Evolutionary conservation across 2,797 vertebrate genomes (phyloP), one percentile per base, ranked within the genome.

Genomic region (Meda fulgida): DNA sequence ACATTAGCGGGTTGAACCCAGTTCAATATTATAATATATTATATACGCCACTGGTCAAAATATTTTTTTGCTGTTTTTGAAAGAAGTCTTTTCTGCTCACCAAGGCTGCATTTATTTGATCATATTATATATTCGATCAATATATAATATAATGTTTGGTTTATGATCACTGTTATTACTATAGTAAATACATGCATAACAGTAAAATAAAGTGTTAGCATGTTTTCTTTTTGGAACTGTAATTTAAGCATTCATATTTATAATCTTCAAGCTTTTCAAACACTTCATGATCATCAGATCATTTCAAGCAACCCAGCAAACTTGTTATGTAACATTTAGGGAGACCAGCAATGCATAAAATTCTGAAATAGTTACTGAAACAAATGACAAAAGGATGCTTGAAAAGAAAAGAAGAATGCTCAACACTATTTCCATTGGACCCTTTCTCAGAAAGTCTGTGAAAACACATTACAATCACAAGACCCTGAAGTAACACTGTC

Each of bases 1-100:
- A 60, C 65, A 87, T 87, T 80, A 80, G 36, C 51, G 51, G 69
- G 71, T 77, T 81, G 31, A 72, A 53, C 70, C n/a, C 23, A 31
- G 31, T 31, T 31, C 31, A 31, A 31, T 31, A 31, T 31, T 31
- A 31, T 31, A 31, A 31, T 31, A 31, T 31, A 9, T 48, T 48
- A 21, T 11, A 31, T 18, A 78, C 36, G 31, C 58, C 46, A 4
- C 9, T 0, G 23, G 36, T 60, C 7, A 26, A 60, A 11, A 6
- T 5, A 48, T 43, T 5, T 48, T 43, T 3, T 13, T 43, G 3
- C 11, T 40, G n/a, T 60, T 60, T 60, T 26, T 26, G 1, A 26
- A 13, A 16, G 58, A 26, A 29, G 26, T 14, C 58, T 63, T 13
- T 63, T 29, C 5, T 63, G 58, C 58, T 63, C 0, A 14, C 26